phyloP scores from a whole-genome alignment of 2,113 vertebrate species.

The Gasterosteus aculeatus region DNA sequence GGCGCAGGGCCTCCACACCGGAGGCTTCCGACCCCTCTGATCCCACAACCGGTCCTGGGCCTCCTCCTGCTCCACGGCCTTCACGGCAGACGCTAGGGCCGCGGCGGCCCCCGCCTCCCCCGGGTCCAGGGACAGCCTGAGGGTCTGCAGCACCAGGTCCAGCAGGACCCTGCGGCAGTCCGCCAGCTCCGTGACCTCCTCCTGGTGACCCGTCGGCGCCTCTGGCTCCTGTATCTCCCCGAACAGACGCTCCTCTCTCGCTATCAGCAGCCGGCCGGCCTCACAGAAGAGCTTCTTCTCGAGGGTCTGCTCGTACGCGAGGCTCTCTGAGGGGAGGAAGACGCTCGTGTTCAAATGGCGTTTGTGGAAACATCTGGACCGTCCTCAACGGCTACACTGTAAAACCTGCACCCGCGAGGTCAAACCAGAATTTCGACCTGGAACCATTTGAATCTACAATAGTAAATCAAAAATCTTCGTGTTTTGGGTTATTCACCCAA shows the following conservation, averaged over 20 bases:
- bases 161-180: constrained; percentile 72
- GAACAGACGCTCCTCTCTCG: constrained; percentile 77
- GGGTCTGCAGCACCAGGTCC: constrained; percentile 59
- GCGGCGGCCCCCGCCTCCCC: constrained; percentile 50
- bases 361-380: not conserved
- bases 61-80: constrained; percentile 82
- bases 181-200: constrained; percentile 71
- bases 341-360: not conserved
- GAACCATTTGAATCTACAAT: too few species aligned
- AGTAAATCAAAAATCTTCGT: too few species aligned
- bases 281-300: constrained; percentile 13
- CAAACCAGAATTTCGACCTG: too few species aligned
- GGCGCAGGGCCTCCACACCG: constrained; percentile 75
- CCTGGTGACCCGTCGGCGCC: constrained; percentile 46
- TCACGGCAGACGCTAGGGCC: constrained; percentile 82
- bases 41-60: constrained; percentile 79
- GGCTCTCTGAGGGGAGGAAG: constrained; percentile 27
- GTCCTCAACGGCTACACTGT: too few species aligned
- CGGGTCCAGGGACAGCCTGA: constrained; percentile 77
- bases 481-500: too few species aligned
- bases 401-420: too few species aligned
- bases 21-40: constrained; percentile 2
- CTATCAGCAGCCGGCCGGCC: constrained; percentile 76
- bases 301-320: constrained; percentile 61
- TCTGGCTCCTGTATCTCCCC: constrained; percentile 31